Base-by-base conservation (phyloP, 1,140 invertebrate genomes). In the Theocolax elegans region DNA sequence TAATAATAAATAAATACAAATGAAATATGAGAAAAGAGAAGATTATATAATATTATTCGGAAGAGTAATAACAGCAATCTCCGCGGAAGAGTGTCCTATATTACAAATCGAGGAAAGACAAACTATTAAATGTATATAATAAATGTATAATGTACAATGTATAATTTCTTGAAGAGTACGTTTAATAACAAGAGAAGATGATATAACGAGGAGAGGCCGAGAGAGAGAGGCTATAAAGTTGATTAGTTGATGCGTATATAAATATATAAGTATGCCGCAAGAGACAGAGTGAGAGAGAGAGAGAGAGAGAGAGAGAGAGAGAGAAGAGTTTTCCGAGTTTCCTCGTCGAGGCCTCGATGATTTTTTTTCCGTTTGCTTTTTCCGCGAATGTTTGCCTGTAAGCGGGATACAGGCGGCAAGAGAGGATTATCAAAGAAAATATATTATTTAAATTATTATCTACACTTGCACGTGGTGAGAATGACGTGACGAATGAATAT, bases 161-260 rank as follows among this genome's bases (percentile, higher is more conserved):
- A 83, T 79, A 79, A 77, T 78, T 79, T 81, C 80, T 78, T 72
- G 78, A 79, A 84, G 74, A 81, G 80, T 82, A 76, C 76, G 80
- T 79, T 76, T 79, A 79, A 78, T 23, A 42, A 40, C 38, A 64
- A 19, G 6, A 35, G 19, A 31, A 15, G 42, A 74, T 29, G 35
- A 74, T 67, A 35, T 35, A 6, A 35, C 31, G 10, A 35, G 31
- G 10, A 35, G n/a, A n/a, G n/a, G n/a, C n/a, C n/a, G n/a, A n/a
- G n/a, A n/a, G n/a, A n/a, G n/a, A n/a, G n/a, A n/a, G n/a, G n/a
- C n/a, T n/a, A n/a, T n/a, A n/a, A n/a, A n/a, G n/a, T n/a, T n/a
- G n/a, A n/a, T n/a, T n/a, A n/a, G n/a, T n/a, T n/a, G n/a, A n/a
- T n/a, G n/a, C 31, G 31, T 6, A 35, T 35, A 35, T 6, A 35